Evolutionary conservation across 1,140 invertebrate genomes (phyloP).

Genomic region (Drosophila mayri): DNA sequence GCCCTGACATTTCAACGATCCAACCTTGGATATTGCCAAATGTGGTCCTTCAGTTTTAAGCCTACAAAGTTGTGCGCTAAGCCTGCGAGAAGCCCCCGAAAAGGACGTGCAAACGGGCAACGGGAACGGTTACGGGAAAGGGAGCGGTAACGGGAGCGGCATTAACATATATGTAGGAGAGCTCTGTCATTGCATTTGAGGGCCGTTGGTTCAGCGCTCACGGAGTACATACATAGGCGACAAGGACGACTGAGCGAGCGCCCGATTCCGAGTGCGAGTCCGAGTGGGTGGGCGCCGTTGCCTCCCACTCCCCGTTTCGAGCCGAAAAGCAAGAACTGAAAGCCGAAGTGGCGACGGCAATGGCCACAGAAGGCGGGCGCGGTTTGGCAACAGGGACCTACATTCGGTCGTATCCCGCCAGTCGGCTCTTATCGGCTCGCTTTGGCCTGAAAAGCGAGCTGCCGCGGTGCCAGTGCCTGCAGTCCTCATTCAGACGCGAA

Average conservation of each 20-base stretch:
- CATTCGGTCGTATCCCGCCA: conserved; percentile 65
- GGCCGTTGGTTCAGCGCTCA: conserved; percentile 65
- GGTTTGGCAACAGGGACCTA: conserved; percentile 79
- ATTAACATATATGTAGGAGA: conserved; percentile 67
- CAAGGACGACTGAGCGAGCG: conserved; percentile 67
- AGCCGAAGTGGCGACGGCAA: conserved; percentile 19
- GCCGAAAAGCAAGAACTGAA: conserved; percentile 16
- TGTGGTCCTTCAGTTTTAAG: conserved; percentile 80
- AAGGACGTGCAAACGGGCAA: neutral
- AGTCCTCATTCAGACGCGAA: conserved; percentile 76
- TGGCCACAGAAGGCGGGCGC: conserved; percentile 58
- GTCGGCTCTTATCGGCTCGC: conserved; percentile 45
- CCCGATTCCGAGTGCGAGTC: conserved; percentile 19
- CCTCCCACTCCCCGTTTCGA: conserved; percentile 23
- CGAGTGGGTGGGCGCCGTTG: conserved; percentile 16
- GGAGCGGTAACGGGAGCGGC: conserved; percentile 25
- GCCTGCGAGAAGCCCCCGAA: conserved; percentile 42
- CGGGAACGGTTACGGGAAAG: conserved; percentile 6
- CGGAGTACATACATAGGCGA: conserved; percentile 44
- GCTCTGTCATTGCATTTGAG: conserved; percentile 78
- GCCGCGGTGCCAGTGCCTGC: conserved; percentile 58
- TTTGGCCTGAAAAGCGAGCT: conserved; percentile 70
- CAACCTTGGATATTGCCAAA: conserved; percentile 79
- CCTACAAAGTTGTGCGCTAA: conserved; percentile 76
- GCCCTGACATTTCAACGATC: conserved; percentile 72